Evolutionary conservation across 1,140 invertebrate genomes (phyloP), one percentile per base, ranked within the genome.

Genomic region (Fopius arisanus): DNA sequence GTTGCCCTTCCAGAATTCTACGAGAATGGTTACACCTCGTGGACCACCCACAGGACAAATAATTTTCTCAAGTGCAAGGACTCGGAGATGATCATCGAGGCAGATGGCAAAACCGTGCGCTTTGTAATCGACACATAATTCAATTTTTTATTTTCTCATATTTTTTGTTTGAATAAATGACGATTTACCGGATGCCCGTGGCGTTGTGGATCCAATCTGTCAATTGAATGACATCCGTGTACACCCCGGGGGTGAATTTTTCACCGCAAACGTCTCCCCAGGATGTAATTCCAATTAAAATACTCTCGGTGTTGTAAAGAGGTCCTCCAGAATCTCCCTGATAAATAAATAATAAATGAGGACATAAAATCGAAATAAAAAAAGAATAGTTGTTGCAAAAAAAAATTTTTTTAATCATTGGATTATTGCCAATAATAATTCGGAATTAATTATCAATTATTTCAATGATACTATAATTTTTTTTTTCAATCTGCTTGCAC

Each of bases 251-350:
- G 33, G 88, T 87, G 10, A 86, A 80, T 7, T 82, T 76, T 12
- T 85, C 77, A 1, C 86, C 92, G 79, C 92, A 93, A 0, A 88
- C 90, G 9, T 86, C 85, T 0, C 92, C 92, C 91, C 91, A 93
- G 12, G 91, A 92, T 0, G 90, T 89, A 6, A 93, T 82, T 6
- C 92, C 92, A 28, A 90, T 86, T 2, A 92, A 76, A 40, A 87
- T 82, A 31, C 83, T 85, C 29, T 85, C 74, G 37, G 88, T 78
- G 54, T 75, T 77, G 12, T 92, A 89, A n/a, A 94, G 74, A 1
- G 92, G 92, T 0, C 92, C 92, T 1, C 93, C 93, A 3, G 92
- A 92, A 78, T 94, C 93, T 0, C 91, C 91, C 78, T 92, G 4
- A 10, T 26, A 1, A 26, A 59, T 19, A 48, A 48, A 48, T 2